A percentile compares a stretch with the other conserved stretches of the same genome.
Evolutionary conservation across 2,888 invertebrate genomes (phyloP).

Genomic region (Hemithea aestivaria): DNA sequence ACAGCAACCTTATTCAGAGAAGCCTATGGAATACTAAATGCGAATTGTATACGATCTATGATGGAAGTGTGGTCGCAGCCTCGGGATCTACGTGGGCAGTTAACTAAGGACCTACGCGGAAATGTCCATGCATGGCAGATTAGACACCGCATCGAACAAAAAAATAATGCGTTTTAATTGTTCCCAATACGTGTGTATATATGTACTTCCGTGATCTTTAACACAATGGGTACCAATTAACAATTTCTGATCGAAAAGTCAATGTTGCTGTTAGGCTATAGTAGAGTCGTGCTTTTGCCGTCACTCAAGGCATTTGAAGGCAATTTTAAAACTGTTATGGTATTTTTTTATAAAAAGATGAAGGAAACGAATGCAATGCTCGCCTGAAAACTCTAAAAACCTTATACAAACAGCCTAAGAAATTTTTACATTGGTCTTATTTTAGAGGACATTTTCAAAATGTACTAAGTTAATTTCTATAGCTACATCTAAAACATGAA

Average conservation of each 20-base stretch:
- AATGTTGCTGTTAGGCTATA: no score
- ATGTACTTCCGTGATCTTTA: slow-evolving; percentile 32
- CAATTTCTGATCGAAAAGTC: neutral
- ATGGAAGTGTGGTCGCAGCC: slow-evolving; percentile 46
- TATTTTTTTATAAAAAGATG: no score
- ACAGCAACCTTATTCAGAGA: slow-evolving; percentile 41
- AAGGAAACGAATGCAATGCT: no score
- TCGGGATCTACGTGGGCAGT: slow-evolving; percentile 67
- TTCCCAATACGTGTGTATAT: slow-evolving; percentile 24
- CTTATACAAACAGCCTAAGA: no score
- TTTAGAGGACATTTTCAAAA: no score
- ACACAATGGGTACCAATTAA: slow-evolving; percentile 1
- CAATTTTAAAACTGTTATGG: no score
- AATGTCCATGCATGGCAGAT: slow-evolving; percentile 45
- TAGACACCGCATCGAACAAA: slow-evolving; percentile 38
- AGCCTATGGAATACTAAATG: slow-evolving; percentile 62
- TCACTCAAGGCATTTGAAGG: no score
- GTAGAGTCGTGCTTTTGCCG: no score
- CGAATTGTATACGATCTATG: slow-evolving; percentile 42
- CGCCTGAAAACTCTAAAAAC: no score
- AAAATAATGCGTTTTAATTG: slow-evolving; percentile 34
- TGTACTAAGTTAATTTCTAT: no score
- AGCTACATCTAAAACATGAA: no score
- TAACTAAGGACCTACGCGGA: slow-evolving; percentile 69
- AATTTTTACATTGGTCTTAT: no score